Conservation (phyloP, 1,140 invertebrate species). For the Macrocentrus cingulum region DNA sequence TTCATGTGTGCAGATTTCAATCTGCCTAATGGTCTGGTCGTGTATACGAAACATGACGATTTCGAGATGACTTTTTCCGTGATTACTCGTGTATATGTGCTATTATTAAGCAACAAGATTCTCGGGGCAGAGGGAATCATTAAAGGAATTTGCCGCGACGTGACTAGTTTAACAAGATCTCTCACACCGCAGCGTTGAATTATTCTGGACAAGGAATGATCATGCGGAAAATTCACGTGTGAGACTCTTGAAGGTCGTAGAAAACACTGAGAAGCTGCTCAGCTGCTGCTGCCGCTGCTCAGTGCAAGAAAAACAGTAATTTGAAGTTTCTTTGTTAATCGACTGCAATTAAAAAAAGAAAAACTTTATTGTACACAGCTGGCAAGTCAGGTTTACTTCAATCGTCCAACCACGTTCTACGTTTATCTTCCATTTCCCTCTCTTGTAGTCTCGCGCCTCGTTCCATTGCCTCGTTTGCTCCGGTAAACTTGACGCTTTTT, state of each 20-base stretch:
- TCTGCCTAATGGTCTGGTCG: too few relatives aligned
- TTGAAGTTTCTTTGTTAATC: too few relatives aligned
- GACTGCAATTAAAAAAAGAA: too few relatives aligned
- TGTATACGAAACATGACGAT: too few relatives aligned
- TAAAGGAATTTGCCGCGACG: constrained; percentile 1
- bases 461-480: not conserved
- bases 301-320: too few relatives aligned
- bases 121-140: not conserved
- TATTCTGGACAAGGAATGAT: constrained; percentile 1
- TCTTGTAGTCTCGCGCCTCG: constrained; percentile 6
- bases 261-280: too few relatives aligned
- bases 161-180: not conserved
- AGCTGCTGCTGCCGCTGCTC: too few relatives aligned
- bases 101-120: not conserved
- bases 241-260: too few relatives aligned
- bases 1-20: too few relatives aligned
- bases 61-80: too few relatives aligned
- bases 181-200: not conserved
- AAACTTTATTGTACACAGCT: too few relatives aligned
- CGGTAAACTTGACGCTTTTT: not conserved
- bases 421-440: constrained; percentile 12
- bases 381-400: not conserved
- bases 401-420: not conserved
- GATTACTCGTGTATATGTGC: too few relatives aligned
- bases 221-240: constrained; percentile 1